These are phyloP conservation scores for Zelostemma sp. DNA, from an alignment of 1,140 invertebrate genomes.

Conservation along the genomic window DNA sequence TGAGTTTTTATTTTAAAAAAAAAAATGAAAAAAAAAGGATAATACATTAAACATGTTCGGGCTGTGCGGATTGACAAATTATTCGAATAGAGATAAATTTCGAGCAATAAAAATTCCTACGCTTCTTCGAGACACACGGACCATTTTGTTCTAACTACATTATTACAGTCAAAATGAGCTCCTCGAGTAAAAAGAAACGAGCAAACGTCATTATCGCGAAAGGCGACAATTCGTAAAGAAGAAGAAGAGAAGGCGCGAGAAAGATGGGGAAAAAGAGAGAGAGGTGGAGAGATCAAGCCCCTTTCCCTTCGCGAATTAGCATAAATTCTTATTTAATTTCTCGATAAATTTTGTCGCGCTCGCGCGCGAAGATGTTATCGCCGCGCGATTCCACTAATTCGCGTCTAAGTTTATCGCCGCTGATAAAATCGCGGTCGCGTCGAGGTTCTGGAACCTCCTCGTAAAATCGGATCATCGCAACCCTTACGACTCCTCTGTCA, in stretches of 20 bases:
- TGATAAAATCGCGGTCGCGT: slow-evolving; percentile 56
- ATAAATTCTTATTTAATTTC: slow-evolving; percentile 66
- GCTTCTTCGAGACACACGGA: neutral
- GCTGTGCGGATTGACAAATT: neutral
- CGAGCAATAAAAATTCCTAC: neutral
- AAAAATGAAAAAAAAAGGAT: too few species aligned
- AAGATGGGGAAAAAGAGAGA: neutral
- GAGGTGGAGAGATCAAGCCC: slow-evolving; percentile 15
- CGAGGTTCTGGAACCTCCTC: slow-evolving; percentile 41
- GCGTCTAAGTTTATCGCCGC: slow-evolving; percentile 63
- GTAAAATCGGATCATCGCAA: slow-evolving; percentile 56
- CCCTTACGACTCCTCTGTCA: slow-evolving; percentile 22
- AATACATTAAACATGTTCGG: too few species aligned
- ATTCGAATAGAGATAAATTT: neutral
- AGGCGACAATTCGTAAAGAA: neutral
- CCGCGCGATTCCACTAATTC: slow-evolving; percentile 61
- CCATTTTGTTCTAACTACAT: slow-evolving; percentile 6
- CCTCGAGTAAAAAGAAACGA: slow-evolving; percentile 11
- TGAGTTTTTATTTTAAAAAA: too few species aligned
- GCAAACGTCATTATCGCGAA: slow-evolving; percentile 12
- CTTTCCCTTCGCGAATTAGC: slow-evolving; percentile 48
- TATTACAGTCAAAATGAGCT: slow-evolving; percentile 12
- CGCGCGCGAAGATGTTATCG: slow-evolving; percentile 56
- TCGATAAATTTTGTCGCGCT: slow-evolving; percentile 56
- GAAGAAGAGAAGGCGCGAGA: neutral